These are phyloP conservation scores for Threskiornis aethiopicus DNA, from an alignment of 2,797 vertebrate genomes.

Conservation along the genomic window DNA sequence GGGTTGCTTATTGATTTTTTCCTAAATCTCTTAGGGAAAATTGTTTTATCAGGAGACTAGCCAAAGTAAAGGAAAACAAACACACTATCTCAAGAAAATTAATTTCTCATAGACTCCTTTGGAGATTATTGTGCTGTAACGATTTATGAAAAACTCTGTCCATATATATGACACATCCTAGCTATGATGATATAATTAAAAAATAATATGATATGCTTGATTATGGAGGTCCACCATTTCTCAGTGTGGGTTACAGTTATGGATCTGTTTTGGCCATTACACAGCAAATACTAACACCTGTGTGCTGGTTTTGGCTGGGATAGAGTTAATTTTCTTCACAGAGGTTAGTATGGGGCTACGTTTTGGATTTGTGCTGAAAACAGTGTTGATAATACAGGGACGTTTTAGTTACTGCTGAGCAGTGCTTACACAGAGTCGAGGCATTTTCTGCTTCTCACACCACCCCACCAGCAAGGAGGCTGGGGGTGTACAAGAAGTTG, in stretches of 20 bases:
- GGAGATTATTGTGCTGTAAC: background rate
- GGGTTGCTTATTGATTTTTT: background rate
- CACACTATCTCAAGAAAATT: background rate
- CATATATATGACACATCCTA: background rate
- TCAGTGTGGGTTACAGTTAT: constrained; percentile 22
- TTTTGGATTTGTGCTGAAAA: too few species aligned
- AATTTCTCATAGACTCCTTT: background rate
- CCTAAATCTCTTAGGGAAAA: background rate
- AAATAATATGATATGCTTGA: constrained; percentile 24
- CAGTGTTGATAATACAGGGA: too few species aligned
- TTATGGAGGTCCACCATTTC: background rate
- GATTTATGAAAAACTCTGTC: constrained; percentile 17
- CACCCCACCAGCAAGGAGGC: too few species aligned
- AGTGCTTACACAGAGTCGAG: too few species aligned
- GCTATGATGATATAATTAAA: constrained; percentile 30
- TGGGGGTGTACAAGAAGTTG: too few species aligned
- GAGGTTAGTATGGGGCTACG: too few species aligned
- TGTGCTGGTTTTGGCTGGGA: too few species aligned
- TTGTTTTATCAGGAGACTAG: background rate
- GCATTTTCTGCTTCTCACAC: too few species aligned
- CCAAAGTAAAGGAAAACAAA: background rate
- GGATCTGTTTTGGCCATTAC: constrained; percentile 73
- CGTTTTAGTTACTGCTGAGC: too few species aligned
- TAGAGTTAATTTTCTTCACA: too few species aligned
- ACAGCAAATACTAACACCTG: constrained; percentile 70